These are phyloP conservation scores for Halichoeres trimaculatus DNA, from an alignment of 2,113 vertebrate genomes.

Conservation along the genomic window DNA sequence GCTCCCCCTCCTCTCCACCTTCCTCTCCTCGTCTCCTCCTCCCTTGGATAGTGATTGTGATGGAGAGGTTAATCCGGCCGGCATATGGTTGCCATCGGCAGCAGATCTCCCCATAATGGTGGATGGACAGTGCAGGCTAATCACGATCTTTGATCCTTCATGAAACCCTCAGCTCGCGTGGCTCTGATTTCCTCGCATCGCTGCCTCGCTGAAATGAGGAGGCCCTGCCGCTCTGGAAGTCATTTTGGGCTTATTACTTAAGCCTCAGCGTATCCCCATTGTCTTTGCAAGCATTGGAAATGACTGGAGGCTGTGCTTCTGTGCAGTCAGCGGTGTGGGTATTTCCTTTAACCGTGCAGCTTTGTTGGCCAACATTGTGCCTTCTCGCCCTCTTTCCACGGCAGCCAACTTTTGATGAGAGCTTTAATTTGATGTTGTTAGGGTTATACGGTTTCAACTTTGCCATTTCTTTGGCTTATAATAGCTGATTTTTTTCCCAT, in stretches of 20 bases:
- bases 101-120: conserved; percentile 70
- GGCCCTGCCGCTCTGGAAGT: conserved; percentile 79
- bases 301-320: conserved; percentile 79
- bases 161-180: conserved; percentile 69
- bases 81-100: conserved; percentile 80
- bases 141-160: conserved; percentile 81
- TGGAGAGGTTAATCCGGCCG: conserved; percentile 75
- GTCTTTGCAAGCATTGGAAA: conserved; percentile 78
- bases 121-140: conserved; percentile 77
- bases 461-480: conserved; percentile 75
- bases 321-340: conserved; percentile 70
- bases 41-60: conserved; percentile 67
- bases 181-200: conserved; percentile 76
- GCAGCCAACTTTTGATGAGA: conserved; percentile 75
- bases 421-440: conserved; percentile 81
- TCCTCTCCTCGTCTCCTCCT: conserved; percentile 41
- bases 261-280: conserved; percentile 77
- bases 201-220: conserved; percentile 68
- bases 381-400: conserved; percentile 65
- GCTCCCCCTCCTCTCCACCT: conserved; percentile 24
- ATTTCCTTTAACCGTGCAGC: conserved; percentile 64
- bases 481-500: conserved; percentile 44
- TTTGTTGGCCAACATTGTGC: conserved; percentile 67
- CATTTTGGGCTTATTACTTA: conserved; percentile 82
- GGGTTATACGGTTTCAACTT: conserved; percentile 75